These are phyloP conservation scores for Mesoligia furuncula DNA, from an alignment of 2,888 invertebrate species.

Conservation along the genomic window DNA sequence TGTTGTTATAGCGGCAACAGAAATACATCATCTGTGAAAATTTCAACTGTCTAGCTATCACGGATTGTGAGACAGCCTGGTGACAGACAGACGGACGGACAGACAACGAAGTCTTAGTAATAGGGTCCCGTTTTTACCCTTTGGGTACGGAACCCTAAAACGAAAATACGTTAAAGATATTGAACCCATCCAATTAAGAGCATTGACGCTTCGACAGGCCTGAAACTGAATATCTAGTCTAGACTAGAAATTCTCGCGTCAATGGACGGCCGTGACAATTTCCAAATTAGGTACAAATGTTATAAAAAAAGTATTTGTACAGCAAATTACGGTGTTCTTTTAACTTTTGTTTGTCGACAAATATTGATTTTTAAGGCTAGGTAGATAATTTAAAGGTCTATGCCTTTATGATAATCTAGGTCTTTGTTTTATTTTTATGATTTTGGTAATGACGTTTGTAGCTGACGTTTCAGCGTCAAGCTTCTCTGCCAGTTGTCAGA, in stretches of 20 bases:
- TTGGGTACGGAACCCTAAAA: no score
- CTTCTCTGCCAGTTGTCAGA: background rate
- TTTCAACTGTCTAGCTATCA: no score
- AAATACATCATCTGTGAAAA: no score
- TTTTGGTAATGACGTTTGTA: background rate
- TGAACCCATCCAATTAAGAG: slow-evolving; percentile 12
- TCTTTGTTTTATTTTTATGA: background rate
- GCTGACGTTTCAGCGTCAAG: background rate
- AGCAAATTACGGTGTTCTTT: slow-evolving; percentile 16
- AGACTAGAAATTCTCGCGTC: slow-evolving; percentile 9
- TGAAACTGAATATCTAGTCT: slow-evolving; percentile 26
- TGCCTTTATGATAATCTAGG: background rate
- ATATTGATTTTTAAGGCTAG: background rate
- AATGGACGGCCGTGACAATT: slow-evolving; percentile 13
- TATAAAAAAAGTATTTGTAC: slow-evolving; percentile 22
- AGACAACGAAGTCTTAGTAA: no score
- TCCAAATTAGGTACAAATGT: slow-evolving; percentile 35
- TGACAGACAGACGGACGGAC: no score
- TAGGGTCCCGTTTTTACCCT: no score
- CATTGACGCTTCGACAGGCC: slow-evolving; percentile 15
- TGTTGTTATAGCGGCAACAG: no score
- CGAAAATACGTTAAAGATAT: background rate
- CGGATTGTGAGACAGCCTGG: no score
- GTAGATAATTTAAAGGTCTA: background rate
- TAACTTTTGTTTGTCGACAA: background rate